Evolutionary conservation across 1,140 invertebrate species (phyloP), one percentile per base, ranked within the genome.

Genomic region (Chrysomallon squamiferum): DNA sequence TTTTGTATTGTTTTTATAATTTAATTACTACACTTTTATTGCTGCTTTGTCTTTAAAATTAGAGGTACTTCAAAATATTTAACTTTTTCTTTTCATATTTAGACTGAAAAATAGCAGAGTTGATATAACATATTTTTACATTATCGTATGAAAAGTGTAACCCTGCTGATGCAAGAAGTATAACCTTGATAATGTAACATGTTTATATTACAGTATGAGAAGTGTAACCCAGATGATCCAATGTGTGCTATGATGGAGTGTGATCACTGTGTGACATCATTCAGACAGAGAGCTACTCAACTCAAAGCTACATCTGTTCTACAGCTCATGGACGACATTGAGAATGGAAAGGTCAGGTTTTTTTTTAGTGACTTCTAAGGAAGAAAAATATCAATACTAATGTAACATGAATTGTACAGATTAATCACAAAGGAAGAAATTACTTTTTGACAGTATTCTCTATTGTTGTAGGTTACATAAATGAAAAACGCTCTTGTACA

Each of bases 191-290:
- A 9, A 50, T 27, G n/a, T 27, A 54, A 4, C 29, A 3, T 27
- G 18, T 30, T 25, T 57, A 32, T 45, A 30, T 20, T 68, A 7
- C 71, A 82, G 80, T 82, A 82, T 67, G 72, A 70, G 7, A 65
- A 66, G 49, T 82, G 80, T 61, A 70, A 76, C 33, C 76, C 80
- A 2, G 72, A 75, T 54, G 69, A 82, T 54, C 73, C 74, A 1
- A 77, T 82, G 77, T 82, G 80, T 65, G 75, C 78, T 47, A 82
- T 82, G 80, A 79, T 80, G 80, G 80, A 82, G 38, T 82, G 80
- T 62, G 71, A 70, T 11, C 80, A 82, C 62, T 33, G 61, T 9
- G 69, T 72, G 35, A 77, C 74, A 7, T 77, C 78, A 65, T 65
- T 82, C 11, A 62, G 64, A 62, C 77, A 80, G 57, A 65, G 77